Conservation (phyloP, 2,113 vertebrate species). For the Anas platyrhynchos region DNA sequence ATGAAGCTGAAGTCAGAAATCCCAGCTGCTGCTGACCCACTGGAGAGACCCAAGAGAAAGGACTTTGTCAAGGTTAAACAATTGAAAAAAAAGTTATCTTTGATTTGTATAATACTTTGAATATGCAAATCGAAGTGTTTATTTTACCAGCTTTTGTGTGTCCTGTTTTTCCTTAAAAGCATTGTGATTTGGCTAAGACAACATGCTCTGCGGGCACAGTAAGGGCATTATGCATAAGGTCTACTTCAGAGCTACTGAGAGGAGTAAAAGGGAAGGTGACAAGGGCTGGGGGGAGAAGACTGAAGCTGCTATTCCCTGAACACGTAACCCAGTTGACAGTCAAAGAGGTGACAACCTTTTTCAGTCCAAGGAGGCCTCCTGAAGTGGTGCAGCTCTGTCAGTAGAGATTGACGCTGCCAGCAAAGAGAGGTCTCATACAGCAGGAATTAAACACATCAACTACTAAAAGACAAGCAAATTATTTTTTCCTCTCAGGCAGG, state of each 20-base stretch:
- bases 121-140: not conserved
- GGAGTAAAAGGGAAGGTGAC: not conserved
- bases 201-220: not conserved
- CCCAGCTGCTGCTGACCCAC: not conserved
- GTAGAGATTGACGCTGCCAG: not conserved
- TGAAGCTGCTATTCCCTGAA: not conserved
- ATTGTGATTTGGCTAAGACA: not conserved
- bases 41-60: not conserved
- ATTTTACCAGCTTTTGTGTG: not conserved
- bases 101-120: not conserved
- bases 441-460: not conserved
- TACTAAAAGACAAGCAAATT: not conserved
- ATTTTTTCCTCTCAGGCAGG: not conserved
- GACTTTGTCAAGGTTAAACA: not conserved
- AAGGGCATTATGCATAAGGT: not conserved
- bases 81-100: not conserved
- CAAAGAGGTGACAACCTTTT: not conserved
- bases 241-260: not conserved
- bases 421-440: not conserved
- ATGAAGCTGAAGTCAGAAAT: not conserved
- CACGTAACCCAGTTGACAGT: not conserved
- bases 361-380: not conserved
- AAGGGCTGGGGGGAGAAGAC: not conserved
- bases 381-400: not conserved
- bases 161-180: not conserved